These are phyloP conservation scores for Rhyacichthys aspro DNA, from an alignment of 2,797 vertebrate species.

Conservation along the genomic window DNA sequence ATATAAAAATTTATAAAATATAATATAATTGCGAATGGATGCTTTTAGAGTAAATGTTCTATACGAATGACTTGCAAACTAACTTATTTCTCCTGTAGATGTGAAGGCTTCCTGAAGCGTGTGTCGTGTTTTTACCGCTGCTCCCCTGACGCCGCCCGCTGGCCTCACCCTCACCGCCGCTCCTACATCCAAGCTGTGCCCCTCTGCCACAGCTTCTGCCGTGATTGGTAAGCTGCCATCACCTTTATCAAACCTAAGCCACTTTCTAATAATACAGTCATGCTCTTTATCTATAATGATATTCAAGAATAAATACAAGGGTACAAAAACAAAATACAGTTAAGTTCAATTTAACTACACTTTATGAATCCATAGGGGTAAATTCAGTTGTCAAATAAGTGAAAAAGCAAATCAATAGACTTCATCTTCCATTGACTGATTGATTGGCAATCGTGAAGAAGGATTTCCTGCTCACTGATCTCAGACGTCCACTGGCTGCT, in stretches of 20 bases:
- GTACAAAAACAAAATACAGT: not conserved
- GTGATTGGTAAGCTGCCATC: conserved; percentile 79
- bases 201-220: conserved; percentile 87
- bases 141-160: conserved; percentile 81
- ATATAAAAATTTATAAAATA: too few relatives aligned
- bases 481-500: too few relatives aligned
- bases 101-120: conserved; percentile 80
- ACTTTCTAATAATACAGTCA: conserved; percentile 2
- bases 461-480: too few relatives aligned
- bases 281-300: conserved; percentile 8
- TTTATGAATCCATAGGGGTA: too few relatives aligned
- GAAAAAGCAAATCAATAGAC: too few relatives aligned
- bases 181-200: conserved; percentile 80
- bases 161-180: conserved; percentile 73
- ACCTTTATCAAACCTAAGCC: conserved; percentile 21
- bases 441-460: too few relatives aligned
- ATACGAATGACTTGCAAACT: too few relatives aligned
- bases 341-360: too few relatives aligned
- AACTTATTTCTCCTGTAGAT: conserved; percentile 67
- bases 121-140: conserved; percentile 83
- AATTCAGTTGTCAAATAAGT: too few relatives aligned
- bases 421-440: too few relatives aligned
- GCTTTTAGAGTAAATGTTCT: too few relatives aligned
- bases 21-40: too few relatives aligned
- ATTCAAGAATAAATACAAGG: not conserved